Base-by-base conservation (phyloP, 2,113 vertebrate genomes). In the Leptosomus discolor region DNA sequence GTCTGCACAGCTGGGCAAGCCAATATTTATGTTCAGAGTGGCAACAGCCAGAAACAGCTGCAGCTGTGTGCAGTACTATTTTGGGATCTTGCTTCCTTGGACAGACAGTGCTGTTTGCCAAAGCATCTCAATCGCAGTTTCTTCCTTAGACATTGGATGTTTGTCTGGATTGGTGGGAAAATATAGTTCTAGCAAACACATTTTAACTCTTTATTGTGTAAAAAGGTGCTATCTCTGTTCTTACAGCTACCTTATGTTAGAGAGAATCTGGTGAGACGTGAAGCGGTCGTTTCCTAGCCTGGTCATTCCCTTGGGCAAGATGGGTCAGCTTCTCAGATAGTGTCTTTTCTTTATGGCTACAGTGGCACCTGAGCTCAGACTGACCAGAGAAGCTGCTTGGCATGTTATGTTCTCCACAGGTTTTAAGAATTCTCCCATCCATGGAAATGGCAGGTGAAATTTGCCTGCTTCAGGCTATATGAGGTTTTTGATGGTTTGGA, bases 401-500 rank as follows among this genome's bases (percentile, higher is more conserved):
- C 11, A 51, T 2, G 7, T 48, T 48, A 36, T 32, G 9, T 36
- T 24, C 5, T 30, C 37, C 32, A 22, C 3, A 1, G 9, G 1
- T 60, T 86, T 71, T 18, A 1, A 2, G 24, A 81, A 34, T 82
- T 81, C 63, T 85, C 18, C 30, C 13, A 54, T 48, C 69, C 26
- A 30, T 6, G 14, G 26, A 93, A 82, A 50, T 17, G 8, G 20
- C 20, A 73, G 20, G 24, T 43, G 19, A 36, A 54, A 39, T 69
- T 70, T 53, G 3, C 34, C 27, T 78, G 8, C 27, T 63, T 82
- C 51, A 24, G 16, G 15, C 5, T 50, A 15, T 27, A 24, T 22
- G 14, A 65, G 4, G 6, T 30, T 58, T 57, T 51, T 32, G 2
- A 12, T 53, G 16, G 5, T 43, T 75, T 45, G 17, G 0, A 2